Conservation (phyloP, 2,113 vertebrate species). For the Pseudopodoces humilis region DNA sequence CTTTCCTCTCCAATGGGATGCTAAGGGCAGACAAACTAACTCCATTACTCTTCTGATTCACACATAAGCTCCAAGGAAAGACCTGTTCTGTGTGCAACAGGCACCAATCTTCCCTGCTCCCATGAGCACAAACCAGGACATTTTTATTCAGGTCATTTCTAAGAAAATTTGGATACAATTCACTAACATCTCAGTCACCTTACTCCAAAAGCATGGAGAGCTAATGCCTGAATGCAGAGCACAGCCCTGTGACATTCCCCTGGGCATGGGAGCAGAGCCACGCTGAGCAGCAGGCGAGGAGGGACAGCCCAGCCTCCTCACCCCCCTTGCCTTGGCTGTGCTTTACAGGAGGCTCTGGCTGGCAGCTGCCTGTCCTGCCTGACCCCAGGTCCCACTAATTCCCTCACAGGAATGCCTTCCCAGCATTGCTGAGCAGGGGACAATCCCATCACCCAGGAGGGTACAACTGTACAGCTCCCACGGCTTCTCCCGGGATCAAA, state of each 20-base stretch:
- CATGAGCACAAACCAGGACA: not conserved
- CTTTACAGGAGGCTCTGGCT: not conserved
- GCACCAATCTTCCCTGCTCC: not conserved
- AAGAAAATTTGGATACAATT: not conserved
- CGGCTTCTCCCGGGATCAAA: not conserved
- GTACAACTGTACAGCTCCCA: not conserved
- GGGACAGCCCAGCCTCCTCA: not conserved
- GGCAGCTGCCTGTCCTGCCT: not conserved
- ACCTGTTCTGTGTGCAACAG: not conserved
- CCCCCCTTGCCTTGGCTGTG: not conserved
- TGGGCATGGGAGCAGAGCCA: not conserved
- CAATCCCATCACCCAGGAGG: not conserved
- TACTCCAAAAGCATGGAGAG: not conserved
- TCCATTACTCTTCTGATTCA: not conserved
- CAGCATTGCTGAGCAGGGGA: not conserved
- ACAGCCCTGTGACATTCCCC: not conserved
- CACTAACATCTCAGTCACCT: not conserved
- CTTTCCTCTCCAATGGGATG: not conserved
- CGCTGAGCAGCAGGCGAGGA: not conserved
- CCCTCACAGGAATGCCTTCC: not conserved
- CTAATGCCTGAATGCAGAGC: not conserved
- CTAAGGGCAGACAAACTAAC: not conserved
- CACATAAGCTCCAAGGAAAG: not conserved
- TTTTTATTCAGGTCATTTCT: not conserved
- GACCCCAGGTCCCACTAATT: not conserved